phyloP scores from a whole-genome alignment of 2,113 vertebrate genomes.

The Festucalex cinctus region DNA sequence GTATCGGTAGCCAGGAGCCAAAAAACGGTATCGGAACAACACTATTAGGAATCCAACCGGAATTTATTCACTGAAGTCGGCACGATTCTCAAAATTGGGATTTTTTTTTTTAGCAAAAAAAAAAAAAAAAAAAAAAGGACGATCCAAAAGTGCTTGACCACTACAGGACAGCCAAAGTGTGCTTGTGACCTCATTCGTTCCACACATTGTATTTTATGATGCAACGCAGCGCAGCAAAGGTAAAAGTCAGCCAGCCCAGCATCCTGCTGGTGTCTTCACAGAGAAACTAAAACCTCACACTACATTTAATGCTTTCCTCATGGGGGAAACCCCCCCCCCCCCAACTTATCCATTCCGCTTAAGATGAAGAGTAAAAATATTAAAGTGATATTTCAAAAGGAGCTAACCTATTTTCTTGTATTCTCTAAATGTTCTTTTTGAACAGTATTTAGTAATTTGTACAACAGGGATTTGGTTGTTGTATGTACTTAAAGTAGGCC shows the following conservation, averaged over 20 bases:
- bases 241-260: neutral
- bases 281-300: conserved; percentile 18
- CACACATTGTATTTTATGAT: conserved; percentile 13
- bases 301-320: conserved; percentile 27
- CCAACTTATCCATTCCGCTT: conserved; percentile 9
- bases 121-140: conserved; percentile 4
- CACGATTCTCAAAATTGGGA: too few relatives aligned
- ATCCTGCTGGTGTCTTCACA: neutral
- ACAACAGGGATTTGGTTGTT: conserved; percentile 13
- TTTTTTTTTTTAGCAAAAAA: too few relatives aligned
- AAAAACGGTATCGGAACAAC: too few relatives aligned
- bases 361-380: conserved; percentile 37
- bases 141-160: conserved; percentile 9
- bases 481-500: conserved; percentile 12
- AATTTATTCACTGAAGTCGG: too few relatives aligned
- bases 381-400: conserved; percentile 48
- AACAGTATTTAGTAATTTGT: conserved; percentile 36
- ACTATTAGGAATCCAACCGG: too few relatives aligned
- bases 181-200: conserved; percentile 24
- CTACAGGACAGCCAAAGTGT: neutral
- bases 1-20: too few relatives aligned
- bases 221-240: conserved; percentile 8
- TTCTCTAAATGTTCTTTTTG: conserved; percentile 25
- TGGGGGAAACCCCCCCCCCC: conserved; percentile 14
- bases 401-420: conserved; percentile 24